Evolutionary conservation across 2,113 vertebrate genomes (phyloP), one percentile per base, ranked within the genome.

Genomic region (Oenanthe melanoleuca): DNA sequence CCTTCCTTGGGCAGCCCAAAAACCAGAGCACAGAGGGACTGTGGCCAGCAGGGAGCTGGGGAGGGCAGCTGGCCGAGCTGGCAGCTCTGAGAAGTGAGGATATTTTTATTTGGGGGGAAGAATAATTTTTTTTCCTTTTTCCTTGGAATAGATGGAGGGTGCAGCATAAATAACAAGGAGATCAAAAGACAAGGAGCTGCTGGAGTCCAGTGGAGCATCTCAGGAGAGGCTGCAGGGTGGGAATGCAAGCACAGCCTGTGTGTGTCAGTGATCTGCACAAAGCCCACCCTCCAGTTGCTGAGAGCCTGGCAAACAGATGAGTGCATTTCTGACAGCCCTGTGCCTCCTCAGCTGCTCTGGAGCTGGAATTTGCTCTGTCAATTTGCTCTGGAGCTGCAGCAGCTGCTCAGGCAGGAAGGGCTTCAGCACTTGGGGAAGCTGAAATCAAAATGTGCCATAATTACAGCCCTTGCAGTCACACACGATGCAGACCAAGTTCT

Each of bases 381-480:
- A 10, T 23, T 25, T 63, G 33, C 49, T 6, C 5, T 11, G 37
- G 52, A 78, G 28, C 66, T 82, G 55, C 18, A 20, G 67, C 63
- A 66, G 37, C 52, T 81, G 69, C 14, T 49, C 5, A 25, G 40
- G 19, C 53, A 47, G 24, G 15, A 69, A 82, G 12, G 28, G 31
- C 50, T 80, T 26, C 67, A 45, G 14, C 3, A 1, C 33, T 50
- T 12, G 74, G 55, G 34, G 45, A 88, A 60, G 75, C 0, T 16
- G 69, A 82, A 84, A 42, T 26, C 42, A 52, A 44, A 80, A 37
- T 66, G 29, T 70, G 88, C 31, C 87, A 72, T 86, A 83, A 86
- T 84, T 40, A 40, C 55, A 74, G n/a, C 18, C 21, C 59, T 50
- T 50, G 45, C 29, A 50, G 50, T 28, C 71, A 50, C 66, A 57